Percentiles rank a stretch among this genome's conserved stretches.
Conservation (phyloP, 2,797 vertebrate species). For the Galagoides demidoff region DNA sequence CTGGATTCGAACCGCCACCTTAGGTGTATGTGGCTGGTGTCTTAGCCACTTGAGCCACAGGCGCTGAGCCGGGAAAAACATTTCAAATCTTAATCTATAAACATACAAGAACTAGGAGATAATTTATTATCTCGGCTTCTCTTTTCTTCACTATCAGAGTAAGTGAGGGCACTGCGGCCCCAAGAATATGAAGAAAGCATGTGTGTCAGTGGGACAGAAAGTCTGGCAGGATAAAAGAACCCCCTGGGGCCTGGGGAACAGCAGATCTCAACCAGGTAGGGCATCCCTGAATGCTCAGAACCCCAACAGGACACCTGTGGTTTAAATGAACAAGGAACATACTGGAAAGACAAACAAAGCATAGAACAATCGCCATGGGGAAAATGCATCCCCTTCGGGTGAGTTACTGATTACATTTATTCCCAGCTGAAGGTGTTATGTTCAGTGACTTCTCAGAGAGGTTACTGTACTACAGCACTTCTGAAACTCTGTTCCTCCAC, state of each 20-base stretch:
- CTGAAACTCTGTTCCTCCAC: not conserved
- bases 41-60: no score
- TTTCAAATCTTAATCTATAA: conserved; percentile 41
- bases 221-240: not conserved
- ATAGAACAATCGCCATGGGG: not conserved
- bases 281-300: not conserved
- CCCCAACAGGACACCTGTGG: not conserved
- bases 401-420: not conserved
- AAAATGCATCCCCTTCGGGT: not conserved
- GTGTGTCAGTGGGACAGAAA: not conserved
- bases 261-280: not conserved
- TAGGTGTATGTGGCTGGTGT: no score
- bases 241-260: not conserved
- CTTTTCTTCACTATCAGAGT: not conserved
- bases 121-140: not conserved
- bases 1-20: no score
- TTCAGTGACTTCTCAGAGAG: not conserved
- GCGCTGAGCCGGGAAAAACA: not conserved
- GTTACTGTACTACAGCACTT: not conserved
- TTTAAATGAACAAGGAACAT: not conserved
- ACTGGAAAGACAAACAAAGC: not conserved
- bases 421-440: not conserved
- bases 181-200: not conserved
- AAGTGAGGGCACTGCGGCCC: not conserved
- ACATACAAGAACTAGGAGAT: not conserved